Percentiles rank a stretch among this genome's conserved stretches.
Evolutionary conservation across 1,140 invertebrate genomes (phyloP).

Genomic region (Trachymyrmex septentrionalis): DNA sequence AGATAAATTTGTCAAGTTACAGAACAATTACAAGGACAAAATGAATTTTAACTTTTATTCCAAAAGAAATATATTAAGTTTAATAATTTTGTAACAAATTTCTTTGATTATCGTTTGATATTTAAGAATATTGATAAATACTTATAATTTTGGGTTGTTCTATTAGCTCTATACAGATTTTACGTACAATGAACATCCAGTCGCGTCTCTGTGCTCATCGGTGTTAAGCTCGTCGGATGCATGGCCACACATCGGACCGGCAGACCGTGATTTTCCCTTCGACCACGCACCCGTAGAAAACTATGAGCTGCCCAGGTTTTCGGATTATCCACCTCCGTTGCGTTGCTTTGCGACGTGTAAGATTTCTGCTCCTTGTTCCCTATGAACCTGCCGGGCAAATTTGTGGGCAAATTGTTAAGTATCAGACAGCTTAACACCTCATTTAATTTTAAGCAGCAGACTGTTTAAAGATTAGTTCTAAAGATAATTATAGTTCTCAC

Average conservation of each 20-base stretch:
- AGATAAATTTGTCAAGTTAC: background rate
- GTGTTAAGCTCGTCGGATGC: conserved; percentile 93
- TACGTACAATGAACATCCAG: conserved; percentile 95
- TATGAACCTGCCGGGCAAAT: conserved; percentile 83
- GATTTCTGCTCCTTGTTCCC: conserved; percentile 90
- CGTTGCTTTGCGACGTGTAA: conserved; percentile 91
- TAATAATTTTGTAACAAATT: background rate
- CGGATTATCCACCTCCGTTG: conserved; percentile 93
- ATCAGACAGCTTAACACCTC: conserved; percentile 4
- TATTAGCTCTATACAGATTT: conserved; percentile 15
- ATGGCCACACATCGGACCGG: conserved; percentile 92
- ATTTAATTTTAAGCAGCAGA: conserved; percentile 19
- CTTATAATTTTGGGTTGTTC: background rate
- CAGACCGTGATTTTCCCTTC: conserved; percentile 92
- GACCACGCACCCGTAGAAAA: conserved; percentile 92
- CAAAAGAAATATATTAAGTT: background rate
- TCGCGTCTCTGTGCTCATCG: conserved; percentile 89
- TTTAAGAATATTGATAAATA: conserved; percentile 14
- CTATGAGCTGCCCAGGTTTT: conserved; percentile 94
- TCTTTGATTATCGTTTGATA: background rate
- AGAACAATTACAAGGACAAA: background rate
- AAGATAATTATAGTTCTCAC: background rate
- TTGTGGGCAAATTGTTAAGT: background rate
- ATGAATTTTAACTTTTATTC: background rate
- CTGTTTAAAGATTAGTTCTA: background rate